Percentiles rank a stretch among this genome's conserved stretches.
These are phyloP conservation scores for Pangasianodon hypophthalmus DNA, from an alignment of 2,113 vertebrate species.

Conservation along the genomic window DNA sequence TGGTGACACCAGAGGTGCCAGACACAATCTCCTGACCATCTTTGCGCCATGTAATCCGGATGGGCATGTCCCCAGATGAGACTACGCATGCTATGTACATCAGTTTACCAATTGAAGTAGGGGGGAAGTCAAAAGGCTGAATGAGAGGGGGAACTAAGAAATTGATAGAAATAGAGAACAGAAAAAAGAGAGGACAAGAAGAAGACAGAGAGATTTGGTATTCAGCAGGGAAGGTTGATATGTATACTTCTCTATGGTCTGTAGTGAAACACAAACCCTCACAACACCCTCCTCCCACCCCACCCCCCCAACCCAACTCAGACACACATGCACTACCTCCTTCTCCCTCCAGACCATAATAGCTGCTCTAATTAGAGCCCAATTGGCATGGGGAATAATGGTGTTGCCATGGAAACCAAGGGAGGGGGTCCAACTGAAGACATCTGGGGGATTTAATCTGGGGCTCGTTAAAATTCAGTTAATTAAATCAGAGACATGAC, in stretches of 20 bases:
- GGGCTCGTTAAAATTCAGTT: conserved; percentile 79
- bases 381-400: conserved; percentile 75
- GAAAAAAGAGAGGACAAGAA: conserved; percentile 16
- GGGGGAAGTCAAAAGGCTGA: conserved; percentile 97
- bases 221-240: conserved; percentile 20
- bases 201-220: conserved; percentile 50
- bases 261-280: conserved; percentile 54
- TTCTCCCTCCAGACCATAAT: conserved; percentile 77
- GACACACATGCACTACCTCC: conserved; percentile 47
- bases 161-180: conserved; percentile 24
- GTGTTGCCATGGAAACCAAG: conserved; percentile 77
- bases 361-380: conserved; percentile 81
- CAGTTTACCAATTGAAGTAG: conserved; percentile 94
- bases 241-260: conserved; percentile 35
- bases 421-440: conserved; percentile 75
- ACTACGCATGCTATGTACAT: conserved; percentile 99
- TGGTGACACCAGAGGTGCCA: conserved; percentile 90
- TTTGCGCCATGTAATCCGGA: conserved; percentile 97
- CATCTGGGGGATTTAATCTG: conserved; percentile 81
- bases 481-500: conserved; percentile 79
- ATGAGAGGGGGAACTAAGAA: conserved; percentile 91
- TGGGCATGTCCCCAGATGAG: conserved; percentile 97
- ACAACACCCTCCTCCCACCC: conserved; percentile 50
- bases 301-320: conserved; percentile 47
- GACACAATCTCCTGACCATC: conserved; percentile 95